phyloP scores from a whole-genome alignment of 2,113 vertebrate genomes.

The Zosterops hypoxanthus region DNA sequence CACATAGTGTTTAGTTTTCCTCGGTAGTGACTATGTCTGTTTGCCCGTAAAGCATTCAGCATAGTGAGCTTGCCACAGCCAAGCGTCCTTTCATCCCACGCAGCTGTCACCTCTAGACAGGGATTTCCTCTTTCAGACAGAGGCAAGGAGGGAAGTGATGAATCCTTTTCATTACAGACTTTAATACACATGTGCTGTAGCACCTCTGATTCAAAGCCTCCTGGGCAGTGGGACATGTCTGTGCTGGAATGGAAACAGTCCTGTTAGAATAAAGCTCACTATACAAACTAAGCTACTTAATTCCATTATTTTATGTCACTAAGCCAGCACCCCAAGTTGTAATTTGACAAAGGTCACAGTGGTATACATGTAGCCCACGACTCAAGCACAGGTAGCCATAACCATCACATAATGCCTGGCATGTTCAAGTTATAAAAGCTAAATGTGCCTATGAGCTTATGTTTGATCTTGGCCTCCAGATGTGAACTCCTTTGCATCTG shows the following conservation, averaged over 20 bases:
- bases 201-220: neutral
- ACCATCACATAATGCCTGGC: neutral
- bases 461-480: neutral
- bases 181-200: accelerated
- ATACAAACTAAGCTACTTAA: neutral
- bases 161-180: neutral
- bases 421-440: neutral
- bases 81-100: neutral
- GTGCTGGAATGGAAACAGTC: neutral
- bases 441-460: neutral
- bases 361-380: neutral
- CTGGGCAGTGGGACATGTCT: accelerated
- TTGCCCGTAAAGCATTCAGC: neutral
- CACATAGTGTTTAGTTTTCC: neutral
- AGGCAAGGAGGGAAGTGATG: accelerated
- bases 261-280: neutral
- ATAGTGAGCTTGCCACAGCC: neutral
- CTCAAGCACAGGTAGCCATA: accelerated
- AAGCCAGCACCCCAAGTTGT: neutral
- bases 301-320: neutral
- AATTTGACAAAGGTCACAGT: neutral
- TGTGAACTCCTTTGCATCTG: neutral
- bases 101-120: neutral
- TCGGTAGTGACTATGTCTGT: neutral
- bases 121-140: neutral